Evolutionary conservation across 2,113 vertebrate species (phyloP), one percentile per base, ranked within the genome.

Genomic region (Nothobranchius furzeri): DNA sequence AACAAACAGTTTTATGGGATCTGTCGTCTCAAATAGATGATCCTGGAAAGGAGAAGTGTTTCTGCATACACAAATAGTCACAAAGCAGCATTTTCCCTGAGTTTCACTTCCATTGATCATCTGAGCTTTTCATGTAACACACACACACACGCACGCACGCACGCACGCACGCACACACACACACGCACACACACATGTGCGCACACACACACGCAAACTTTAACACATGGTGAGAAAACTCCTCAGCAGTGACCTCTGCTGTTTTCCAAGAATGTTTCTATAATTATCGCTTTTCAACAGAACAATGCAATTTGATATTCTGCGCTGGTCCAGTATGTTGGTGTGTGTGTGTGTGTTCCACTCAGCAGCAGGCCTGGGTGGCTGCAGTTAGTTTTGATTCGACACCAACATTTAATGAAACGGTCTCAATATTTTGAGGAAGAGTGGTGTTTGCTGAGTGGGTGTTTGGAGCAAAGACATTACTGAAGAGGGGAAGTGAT

Each of bases 101-200:
- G 62, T 91, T 71, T 88, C 70, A 79, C 66, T 87, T 90, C 78
- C 63, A 59, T 48, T 46, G 35, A 54, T 62, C 65, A 75, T 46
- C 62, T 75, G 46, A 37, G 49, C 45, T 49, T 17, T n/a, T 82
- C 62, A 25, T 79, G 30, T 30, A 4, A 30, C 4, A 30, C 3
- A 30, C 54, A 37, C 36, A 48, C 43, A 35, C 10, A 2, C 36
- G 15, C 46, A 20, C 20, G 1, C 20, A 20, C 20, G 1, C 20
- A 20, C 20, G 1, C 20, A 20, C 20, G 1, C 20, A 20, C 20
- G 1, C 20, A 20, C 20, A 20, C 20, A 20, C 20, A 20, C 20
- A 20, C 20, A 20, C 20, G 1, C 20, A 20, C 20, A 20, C n/a
- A n/a, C n/a, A n/a, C n/a, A n/a, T n/a, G n/a, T n/a, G n/a, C n/a